These are phyloP conservation scores for Epistrophe eligans DNA, from an alignment of 2,888 invertebrate genomes.

Conservation along the genomic window DNA sequence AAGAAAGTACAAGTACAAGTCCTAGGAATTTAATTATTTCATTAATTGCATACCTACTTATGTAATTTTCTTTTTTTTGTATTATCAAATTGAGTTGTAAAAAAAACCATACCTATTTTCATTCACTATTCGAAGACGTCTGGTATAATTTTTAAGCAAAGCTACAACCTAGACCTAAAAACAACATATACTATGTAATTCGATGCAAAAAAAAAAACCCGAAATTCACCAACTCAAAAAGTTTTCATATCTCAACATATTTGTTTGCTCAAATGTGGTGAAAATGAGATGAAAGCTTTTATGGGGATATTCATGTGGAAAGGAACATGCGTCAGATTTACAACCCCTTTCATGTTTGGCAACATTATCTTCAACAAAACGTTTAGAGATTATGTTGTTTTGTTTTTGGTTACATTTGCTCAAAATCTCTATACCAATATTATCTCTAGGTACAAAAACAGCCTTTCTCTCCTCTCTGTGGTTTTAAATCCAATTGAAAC, in stretches of 20 bases:
- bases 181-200: not conserved
- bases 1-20: too few species aligned
- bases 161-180: not conserved
- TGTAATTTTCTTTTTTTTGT: too few species aligned
- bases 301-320: not conserved
- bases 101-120: not conserved
- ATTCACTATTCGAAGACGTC: not conserved
- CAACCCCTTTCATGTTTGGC: not conserved
- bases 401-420: not conserved
- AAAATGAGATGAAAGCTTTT: not conserved
- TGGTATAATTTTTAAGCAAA: not conserved
- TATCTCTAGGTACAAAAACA: not conserved
- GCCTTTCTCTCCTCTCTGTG: not conserved
- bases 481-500: not conserved
- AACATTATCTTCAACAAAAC: not conserved
- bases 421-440: constrained; percentile 7
- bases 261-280: constrained; percentile 8
- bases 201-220: not conserved
- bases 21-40: too few species aligned
- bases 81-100: too few species aligned
- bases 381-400: not conserved
- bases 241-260: not conserved
- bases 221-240: not conserved
- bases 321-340: not conserved
- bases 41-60: too few species aligned